Evolutionary conservation across 1,140 invertebrate genomes (phyloP).

Genomic region (Triops longicaudatus): DNA sequence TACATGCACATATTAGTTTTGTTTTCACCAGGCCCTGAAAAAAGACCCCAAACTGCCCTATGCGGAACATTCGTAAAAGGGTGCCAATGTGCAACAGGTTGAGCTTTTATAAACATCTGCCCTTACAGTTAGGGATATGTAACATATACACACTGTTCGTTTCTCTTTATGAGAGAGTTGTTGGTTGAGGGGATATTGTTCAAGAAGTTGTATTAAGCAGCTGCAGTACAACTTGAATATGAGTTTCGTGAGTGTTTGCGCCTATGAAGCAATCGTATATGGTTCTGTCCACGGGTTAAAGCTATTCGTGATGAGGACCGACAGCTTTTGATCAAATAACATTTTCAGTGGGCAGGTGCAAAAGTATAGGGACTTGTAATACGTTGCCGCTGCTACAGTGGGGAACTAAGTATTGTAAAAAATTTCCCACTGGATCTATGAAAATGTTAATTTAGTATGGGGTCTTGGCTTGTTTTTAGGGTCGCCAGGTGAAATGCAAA

Average conservation of each 20-base stretch:
- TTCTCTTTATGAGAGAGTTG: background rate
- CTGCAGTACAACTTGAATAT: background rate
- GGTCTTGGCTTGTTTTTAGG: background rate
- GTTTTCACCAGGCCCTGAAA: background rate
- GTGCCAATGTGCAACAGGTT: background rate
- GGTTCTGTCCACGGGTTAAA: background rate
- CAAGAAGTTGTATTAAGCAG: background rate
- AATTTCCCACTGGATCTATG: background rate
- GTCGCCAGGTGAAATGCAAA: background rate
- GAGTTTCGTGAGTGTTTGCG: background rate
- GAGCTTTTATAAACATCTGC: background rate
- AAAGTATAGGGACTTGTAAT: background rate
- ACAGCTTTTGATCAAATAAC: background rate
- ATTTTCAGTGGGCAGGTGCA: background rate
- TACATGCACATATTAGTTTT: background rate
- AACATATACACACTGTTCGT: background rate
- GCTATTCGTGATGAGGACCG: background rate
- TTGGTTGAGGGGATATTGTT: background rate
- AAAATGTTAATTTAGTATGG: background rate
- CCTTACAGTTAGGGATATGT: background rate
- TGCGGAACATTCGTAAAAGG: background rate
- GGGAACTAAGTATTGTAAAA: background rate
- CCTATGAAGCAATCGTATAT: background rate
- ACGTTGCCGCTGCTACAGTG: background rate
- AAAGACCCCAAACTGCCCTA: background rate